These are phyloP conservation scores for Thereva unica DNA, from an alignment of 2,888 invertebrate genomes.

Conservation along the genomic window DNA sequence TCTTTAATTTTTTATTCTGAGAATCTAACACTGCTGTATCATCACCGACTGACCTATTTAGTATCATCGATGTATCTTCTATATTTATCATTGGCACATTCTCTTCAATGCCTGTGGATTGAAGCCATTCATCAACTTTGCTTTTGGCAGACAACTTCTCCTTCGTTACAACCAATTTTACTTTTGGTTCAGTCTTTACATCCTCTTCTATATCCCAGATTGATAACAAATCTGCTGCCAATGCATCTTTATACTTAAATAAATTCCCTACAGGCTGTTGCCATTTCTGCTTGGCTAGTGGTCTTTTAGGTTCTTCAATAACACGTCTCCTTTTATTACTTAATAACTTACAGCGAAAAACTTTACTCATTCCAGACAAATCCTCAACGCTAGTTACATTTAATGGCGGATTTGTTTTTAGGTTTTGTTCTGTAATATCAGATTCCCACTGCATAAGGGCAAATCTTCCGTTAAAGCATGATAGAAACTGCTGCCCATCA, in stretches of 20 bases:
- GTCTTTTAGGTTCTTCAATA: conserved; percentile 5
- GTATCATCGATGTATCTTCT: too few species aligned
- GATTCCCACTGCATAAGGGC: conserved; percentile 11
- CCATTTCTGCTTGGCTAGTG: conserved; percentile 46
- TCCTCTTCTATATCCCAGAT: conserved; percentile 48
- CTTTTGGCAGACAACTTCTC: too few species aligned
- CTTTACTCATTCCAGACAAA: conserved; percentile 46
- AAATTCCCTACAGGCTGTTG: conserved; percentile 45
- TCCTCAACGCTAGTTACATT: conserved; percentile 28
- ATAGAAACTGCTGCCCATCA: neutral
- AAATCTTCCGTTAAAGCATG: neutral
- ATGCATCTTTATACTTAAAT: conserved; percentile 47
- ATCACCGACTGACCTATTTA: too few species aligned
- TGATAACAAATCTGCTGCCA: conserved; percentile 46
- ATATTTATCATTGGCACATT: too few species aligned
- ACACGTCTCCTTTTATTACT: neutral
- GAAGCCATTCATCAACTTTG: too few species aligned
- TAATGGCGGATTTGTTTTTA: conserved; percentile 9
- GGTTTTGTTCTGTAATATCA: neutral
- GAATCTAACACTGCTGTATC: too few species aligned
- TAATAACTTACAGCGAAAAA: conserved; percentile 46
- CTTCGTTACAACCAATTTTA: too few species aligned
- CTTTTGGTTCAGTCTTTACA: conserved; percentile 20
- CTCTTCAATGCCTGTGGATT: too few species aligned
- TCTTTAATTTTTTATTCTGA: too few species aligned